These are phyloP conservation scores for Catharus bicknelli DNA, from an alignment of 2,113 vertebrate genomes.

Conservation along the genomic window DNA sequence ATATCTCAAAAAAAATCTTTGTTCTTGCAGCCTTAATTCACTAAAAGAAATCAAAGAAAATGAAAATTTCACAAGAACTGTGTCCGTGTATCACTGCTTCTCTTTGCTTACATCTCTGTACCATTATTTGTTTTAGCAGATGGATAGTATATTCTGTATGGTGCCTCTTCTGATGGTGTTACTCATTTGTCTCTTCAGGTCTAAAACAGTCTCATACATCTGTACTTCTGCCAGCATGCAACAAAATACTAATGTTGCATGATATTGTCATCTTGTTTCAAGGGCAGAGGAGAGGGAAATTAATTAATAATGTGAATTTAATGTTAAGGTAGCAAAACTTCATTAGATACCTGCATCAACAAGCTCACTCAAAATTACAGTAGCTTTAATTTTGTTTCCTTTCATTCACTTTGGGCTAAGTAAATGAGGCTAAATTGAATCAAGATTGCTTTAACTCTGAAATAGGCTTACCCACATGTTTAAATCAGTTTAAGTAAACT, in stretches of 20 bases:
- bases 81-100: background rate
- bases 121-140: background rate
- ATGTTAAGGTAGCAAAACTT: conserved; percentile 8
- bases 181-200: background rate
- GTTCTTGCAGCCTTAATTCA: background rate
- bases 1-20: background rate
- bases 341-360: background rate
- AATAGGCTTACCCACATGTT: background rate
- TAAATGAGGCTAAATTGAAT: conserved; percentile 34
- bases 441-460: conserved; percentile 16
- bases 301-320: background rate
- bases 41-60: background rate
- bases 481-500: conserved; percentile 33
- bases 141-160: background rate
- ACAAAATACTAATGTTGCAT: background rate
- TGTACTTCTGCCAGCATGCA: background rate
- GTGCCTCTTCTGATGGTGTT: background rate
- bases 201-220: background rate
- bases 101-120: background rate
- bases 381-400: conserved; percentile 35
- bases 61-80: background rate
- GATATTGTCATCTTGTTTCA: background rate
- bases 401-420: background rate
- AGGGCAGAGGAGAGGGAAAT: background rate
- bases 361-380: background rate